These are phyloP conservation scores for Formica exsecta DNA, from an alignment of 1,140 invertebrate species.

Conservation along the genomic window DNA sequence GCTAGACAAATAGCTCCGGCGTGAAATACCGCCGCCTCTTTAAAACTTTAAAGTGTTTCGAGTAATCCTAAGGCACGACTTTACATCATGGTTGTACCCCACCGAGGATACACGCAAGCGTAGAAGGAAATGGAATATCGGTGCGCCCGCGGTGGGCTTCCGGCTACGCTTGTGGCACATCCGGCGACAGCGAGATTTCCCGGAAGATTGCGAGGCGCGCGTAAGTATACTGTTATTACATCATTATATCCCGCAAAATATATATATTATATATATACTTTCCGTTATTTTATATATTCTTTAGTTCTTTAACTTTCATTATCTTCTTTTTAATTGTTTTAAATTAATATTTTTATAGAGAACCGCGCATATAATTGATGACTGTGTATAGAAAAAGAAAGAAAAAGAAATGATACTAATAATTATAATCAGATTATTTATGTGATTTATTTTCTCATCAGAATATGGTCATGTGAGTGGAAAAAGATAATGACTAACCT, in stretches of 20 bases:
- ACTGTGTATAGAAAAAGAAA: neutral
- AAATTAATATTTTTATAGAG: neutral
- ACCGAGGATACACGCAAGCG: constrained; percentile 56
- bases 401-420: neutral
- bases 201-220: constrained; percentile 29
- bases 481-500: constrained; percentile 77
- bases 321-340: neutral
- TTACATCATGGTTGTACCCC: constrained; percentile 68
- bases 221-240: constrained; percentile 50
- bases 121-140: constrained; percentile 62
- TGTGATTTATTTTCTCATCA: neutral
- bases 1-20: constrained; percentile 82
- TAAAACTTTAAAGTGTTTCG: constrained; percentile 80
- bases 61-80: constrained; percentile 76
- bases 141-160: constrained; percentile 41
- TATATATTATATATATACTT: constrained; percentile 4
- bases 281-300: neutral
- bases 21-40: constrained; percentile 82
- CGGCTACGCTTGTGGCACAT: constrained; percentile 34
- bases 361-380: neutral
- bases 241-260: constrained; percentile 30
- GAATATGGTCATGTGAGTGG: neutral
- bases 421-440: constrained; percentile 1
- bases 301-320: neutral
- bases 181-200: constrained; percentile 58